A percentile compares a stretch with the other conserved stretches of the same genome.
Evolutionary conservation across 2,113 vertebrate species (phyloP).

Genomic region (Glareola pratincola): DNA sequence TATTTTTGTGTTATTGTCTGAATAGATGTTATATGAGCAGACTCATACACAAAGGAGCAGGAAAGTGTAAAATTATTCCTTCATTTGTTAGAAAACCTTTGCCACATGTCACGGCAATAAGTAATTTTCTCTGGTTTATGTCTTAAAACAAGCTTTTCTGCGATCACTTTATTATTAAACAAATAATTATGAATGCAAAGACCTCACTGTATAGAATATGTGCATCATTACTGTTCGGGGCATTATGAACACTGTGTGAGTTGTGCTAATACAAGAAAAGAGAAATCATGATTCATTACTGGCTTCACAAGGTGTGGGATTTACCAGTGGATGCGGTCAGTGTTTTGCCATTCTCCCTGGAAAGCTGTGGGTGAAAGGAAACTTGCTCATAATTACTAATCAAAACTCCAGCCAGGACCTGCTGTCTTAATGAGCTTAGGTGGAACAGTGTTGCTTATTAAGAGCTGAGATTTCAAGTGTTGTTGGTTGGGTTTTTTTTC

Average conservation of each 20-base stretch:
- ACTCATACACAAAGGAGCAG: neutral
- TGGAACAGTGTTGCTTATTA: neutral
- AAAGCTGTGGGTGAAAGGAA: constrained; percentile 10
- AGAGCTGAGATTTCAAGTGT: neutral
- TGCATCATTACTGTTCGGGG: neutral
- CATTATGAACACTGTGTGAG: neutral
- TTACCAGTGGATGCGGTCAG: neutral
- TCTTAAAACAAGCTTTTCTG: neutral
- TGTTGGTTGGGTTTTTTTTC: neutral
- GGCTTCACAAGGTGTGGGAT: neutral
- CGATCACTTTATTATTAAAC: neutral
- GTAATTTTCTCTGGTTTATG: neutral
- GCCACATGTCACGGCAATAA: neutral
- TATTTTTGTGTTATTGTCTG: neutral
- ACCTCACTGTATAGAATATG: neutral
- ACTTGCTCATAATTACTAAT: neutral
- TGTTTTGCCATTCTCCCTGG: neutral
- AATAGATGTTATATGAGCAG: neutral
- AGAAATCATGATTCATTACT: neutral
- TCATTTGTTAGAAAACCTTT: neutral
- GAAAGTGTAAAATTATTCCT: neutral
- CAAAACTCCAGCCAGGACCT: neutral
- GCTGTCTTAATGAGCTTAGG: neutral
- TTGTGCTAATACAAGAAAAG: neutral
- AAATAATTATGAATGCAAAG: neutral